Base-by-base conservation (phyloP, 1,140 invertebrate genomes). In the Halesus radiatus region DNA sequence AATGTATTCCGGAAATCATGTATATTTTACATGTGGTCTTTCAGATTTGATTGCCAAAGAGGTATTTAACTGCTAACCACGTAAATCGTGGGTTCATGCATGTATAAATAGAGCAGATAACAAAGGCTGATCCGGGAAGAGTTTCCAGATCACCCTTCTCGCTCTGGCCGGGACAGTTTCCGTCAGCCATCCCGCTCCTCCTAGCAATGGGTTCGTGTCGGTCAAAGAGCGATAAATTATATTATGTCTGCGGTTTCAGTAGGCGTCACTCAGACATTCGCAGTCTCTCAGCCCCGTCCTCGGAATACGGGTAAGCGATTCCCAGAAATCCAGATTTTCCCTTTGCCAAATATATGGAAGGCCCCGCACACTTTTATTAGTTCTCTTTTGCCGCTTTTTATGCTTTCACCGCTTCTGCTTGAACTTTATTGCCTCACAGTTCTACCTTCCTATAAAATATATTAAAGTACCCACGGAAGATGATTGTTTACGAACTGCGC, bases 221-320 rank as follows among this genome's bases (percentile, higher is more conserved):
- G 72, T 74, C 72, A 74, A 74, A 74, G 72, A 74, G 72, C 72
- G 50, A 74, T 74, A 74, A 74, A 74, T 74, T 74, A 74, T 54
- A 58, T 74, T 72, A 72, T 52, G 68, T 72, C 68, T 72, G 68
- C 68, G 68, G 53, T 74, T 32, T 54, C 53, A n/a, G 52, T 74
- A 74, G 72, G 72, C 72, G 72, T 58, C 52, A 74, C 23, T 54
- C 72, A 18, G 53, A 74, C 72, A 74, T 58, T 56, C 22, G 10
- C 20, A 66, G 37, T 45, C 37, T 45, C 37, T 45, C 37, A 45
- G 37, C 10, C 37, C 23, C 29, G 62, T 32, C 62, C 22, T 32
- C 62, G 23, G n/a, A 26, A 66, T 66, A 66, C 16, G 62, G 62
- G 62, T 66, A 66, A 66, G 62, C 29, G 62, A 66, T 66, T 66